A percentile compares a stretch with the other conserved stretches of the same genome.
phyloP scores from a whole-genome alignment of 2,797 vertebrate species.

The Merluccius polli region DNA sequence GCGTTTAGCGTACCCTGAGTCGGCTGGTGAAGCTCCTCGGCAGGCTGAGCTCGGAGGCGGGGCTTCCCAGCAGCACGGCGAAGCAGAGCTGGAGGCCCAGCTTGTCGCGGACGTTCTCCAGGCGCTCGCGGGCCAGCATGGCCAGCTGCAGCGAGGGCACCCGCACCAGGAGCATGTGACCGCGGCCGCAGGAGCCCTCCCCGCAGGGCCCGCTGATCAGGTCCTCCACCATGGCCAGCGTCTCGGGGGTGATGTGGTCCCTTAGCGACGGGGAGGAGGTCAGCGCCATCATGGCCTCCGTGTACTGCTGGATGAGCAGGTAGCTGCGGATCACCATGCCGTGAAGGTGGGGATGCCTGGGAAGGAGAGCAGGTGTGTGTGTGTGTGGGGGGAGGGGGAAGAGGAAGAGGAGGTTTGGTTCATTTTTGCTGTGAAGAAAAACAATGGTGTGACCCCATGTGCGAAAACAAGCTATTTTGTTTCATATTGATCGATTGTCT shows the following conservation, averaged over 20 bases:
- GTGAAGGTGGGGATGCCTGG: conserved; percentile 91
- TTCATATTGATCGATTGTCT: neutral
- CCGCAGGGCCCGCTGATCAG: conserved; percentile 83
- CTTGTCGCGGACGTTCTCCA: conserved; percentile 92
- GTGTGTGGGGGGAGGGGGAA: neutral
- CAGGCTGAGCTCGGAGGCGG: conserved; percentile 83
- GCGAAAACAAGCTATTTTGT: neutral
- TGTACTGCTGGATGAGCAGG: conserved; percentile 98
- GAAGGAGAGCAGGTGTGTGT: conserved; percentile 1
- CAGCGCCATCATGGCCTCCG: conserved; percentile 94
- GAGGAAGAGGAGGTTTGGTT: neutral
- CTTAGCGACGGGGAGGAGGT: conserved; percentile 85
- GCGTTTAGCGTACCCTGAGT: conserved; percentile 79
- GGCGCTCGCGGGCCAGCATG: conserved; percentile 90
- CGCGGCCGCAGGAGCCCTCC: conserved; percentile 78
- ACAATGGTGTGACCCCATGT: neutral
- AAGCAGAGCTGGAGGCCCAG: conserved; percentile 92
- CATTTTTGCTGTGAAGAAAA: neutral
- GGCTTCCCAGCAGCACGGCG: conserved; percentile 91
- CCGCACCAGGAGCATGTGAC: conserved; percentile 94
- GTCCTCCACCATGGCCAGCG: conserved; percentile 92
- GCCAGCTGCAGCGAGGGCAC: conserved; percentile 95
- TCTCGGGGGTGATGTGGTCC: conserved; percentile 95
- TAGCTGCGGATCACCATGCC: conserved; percentile 99
- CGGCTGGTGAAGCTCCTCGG: conserved; percentile 81